Base-by-base conservation (phyloP, 2,113 vertebrate species). In the Callaeas wilsoni region DNA sequence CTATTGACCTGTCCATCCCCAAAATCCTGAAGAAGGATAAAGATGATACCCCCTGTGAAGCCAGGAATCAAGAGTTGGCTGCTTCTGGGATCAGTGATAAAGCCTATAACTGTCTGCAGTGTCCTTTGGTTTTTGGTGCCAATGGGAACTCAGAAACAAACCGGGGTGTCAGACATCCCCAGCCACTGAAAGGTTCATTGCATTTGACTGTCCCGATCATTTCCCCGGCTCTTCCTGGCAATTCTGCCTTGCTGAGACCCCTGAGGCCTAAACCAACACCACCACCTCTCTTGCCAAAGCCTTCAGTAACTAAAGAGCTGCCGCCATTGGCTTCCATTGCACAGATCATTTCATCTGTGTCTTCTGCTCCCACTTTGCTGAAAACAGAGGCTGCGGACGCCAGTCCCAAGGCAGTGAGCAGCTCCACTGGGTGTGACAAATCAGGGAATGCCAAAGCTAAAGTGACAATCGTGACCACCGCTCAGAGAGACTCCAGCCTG, bases 321-420 rank as follows among this genome's bases (percentile, higher is more conserved):
- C 99, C 99, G 0, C 99, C 99, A 0, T 96, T 99, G 94, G 99
- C 99, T 83, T 99, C 99, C 94, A 99, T 99, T 23, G 99, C 99
- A 71, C 99, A 99, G 98, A 99, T 99, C 94, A 99, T 99, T 97
- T 99, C 99, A 14, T 99, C 99, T 1, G 99, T 99, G 84, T 99
- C 99, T 13, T 99, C 98, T 4, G 98, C 99, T 65, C 98, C 98
- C 0, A 97, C 98, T 84, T 97, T 99, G 94, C 97, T 99, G 84
- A 99, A 99, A 97, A 97, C 98, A 0, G 99, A 99, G 68, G 90
- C 93, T 65, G 88, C 94, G 7, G 97, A 97, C 0, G 9, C 96
- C 6, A 90, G 89, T 76, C 87, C 95, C 13, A 76, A 90, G 5
- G 74, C 73, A 53, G 32, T 91, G 25, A 49, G 95, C 77, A 53